Evolutionary conservation across 2,888 invertebrate species (phyloP).

Genomic region (Idaea dimidiata): DNA sequence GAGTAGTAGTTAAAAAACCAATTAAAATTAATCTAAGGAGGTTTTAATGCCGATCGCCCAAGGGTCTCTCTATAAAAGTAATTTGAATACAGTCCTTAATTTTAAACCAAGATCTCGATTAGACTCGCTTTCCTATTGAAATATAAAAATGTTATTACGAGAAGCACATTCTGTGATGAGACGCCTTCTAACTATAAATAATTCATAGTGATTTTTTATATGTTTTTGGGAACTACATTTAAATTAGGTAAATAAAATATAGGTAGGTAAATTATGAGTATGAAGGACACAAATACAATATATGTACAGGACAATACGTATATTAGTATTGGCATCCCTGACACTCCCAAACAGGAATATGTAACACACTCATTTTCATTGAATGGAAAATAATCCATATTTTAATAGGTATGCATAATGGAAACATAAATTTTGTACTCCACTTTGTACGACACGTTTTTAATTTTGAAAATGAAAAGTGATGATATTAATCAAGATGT

Average conservation of each 20-base stretch:
- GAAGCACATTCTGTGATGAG: conserved; percentile 2
- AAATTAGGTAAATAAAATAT: conserved; percentile 4
- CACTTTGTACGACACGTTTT: conserved; percentile 19
- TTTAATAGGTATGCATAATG: conserved; percentile 18
- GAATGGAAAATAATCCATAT: conserved; percentile 30
- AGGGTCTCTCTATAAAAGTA: conserved; percentile 19
- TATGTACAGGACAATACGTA: background rate
- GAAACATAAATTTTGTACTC: conserved; percentile 17
- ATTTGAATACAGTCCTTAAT: conserved; percentile 24
- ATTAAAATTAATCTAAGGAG: conserved; percentile 28
- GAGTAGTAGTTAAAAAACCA: conserved; percentile 9
- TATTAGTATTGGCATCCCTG: conserved; percentile 8
- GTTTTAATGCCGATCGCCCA: conserved; percentile 19
- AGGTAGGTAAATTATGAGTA: conserved; percentile 6
- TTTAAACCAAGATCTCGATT: conserved; percentile 41
- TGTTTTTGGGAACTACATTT: conserved; percentile 36
- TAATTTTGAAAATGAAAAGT: conserved; percentile 19
- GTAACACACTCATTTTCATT: conserved; percentile 29
- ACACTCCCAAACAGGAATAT: conserved; percentile 15
- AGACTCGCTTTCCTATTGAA: conserved; percentile 52
- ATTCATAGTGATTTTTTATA: conserved; percentile 43
- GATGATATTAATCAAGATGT: conserved; percentile 6
- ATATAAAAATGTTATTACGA: conserved; percentile 35
- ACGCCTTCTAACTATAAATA: conserved; percentile 32
- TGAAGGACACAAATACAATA: conserved; percentile 7